Percentiles rank a stretch among this genome's conserved stretches.
These are phyloP conservation scores for Trissonchulus sp. DNA, from an alignment of 2,888 invertebrate species.

Conservation along the genomic window DNA sequence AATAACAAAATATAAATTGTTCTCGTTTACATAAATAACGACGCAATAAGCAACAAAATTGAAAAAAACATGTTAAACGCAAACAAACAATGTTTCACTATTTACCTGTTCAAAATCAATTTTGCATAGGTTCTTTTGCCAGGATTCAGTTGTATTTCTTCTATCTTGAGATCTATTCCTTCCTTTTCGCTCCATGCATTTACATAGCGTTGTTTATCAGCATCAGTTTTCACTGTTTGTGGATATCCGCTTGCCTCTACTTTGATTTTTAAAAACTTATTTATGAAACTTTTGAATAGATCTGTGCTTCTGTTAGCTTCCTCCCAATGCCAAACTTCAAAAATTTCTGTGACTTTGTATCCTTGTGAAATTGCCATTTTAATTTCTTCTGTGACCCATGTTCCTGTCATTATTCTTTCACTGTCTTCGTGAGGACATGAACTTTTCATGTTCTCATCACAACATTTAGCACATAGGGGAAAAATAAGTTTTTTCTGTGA, in stretches of 20 bases:
- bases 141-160: not conserved
- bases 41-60: too few relatives aligned
- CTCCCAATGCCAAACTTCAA: constrained; percentile 12
- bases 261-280: constrained; percentile 12
- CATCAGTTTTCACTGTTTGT: not conserved
- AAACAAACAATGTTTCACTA: not conserved
- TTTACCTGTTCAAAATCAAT: constrained; percentile 14
- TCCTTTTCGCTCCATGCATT: not conserved
- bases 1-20: not conserved
- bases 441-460: not conserved
- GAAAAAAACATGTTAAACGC: too few relatives aligned
- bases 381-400: constrained; percentile 7
- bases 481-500: not conserved
- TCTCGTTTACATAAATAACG: too few relatives aligned
- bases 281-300: not conserved
- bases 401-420: not conserved
- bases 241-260: constrained; percentile 1
- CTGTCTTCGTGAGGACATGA: not conserved
- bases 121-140: not conserved
- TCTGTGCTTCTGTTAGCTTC: not conserved
- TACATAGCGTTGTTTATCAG: not conserved
- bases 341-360: not conserved
- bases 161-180: not conserved
- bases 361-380: not conserved
- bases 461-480: constrained; percentile 7